Evolutionary conservation across 1,140 invertebrate species (phyloP), one percentile per base, ranked within the genome.

Genomic region (Heliothis virescens): DNA sequence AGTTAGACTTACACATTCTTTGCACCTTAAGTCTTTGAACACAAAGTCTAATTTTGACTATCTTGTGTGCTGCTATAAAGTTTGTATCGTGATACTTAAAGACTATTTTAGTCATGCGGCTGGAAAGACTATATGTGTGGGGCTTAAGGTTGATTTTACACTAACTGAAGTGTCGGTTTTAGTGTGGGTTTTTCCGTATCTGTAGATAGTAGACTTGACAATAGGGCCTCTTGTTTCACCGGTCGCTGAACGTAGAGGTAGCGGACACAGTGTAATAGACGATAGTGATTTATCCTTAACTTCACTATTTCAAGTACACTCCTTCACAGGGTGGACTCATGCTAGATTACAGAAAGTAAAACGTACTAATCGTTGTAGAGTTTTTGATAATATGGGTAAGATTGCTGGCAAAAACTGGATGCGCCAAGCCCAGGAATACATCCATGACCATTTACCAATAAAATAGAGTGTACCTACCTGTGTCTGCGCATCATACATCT

Each of bases 211-310:
- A 85, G 85, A 91, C 88, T 87, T 90, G 88, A 93, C 91, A 93
- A 93, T 92, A 86, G 92, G 82, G 83, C 83, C 89, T 92, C 91
- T 93, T 93, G 92, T 92, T 93, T 90, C 87, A 92, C 87, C 89
- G 88, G 86, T 89, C 82, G 88, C 82, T 89, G 91, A 92, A 86
- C 86, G 83, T 41, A 73, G 74, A 77, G 76, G 78, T 83, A 7
- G 52, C 60, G 59, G 77, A 29, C 47, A 73, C n/a, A 11, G 50
- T 65, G 52, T 65, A n/a, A 62, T 53, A 52, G 29, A 18, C 13
- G 41, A 47, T 12, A 75, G 71, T 48, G 71, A 76, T 76, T 65
- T 53, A n/a, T 34, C 11, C 7, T 26, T 15, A 18, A 1, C 26
- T 0, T 34, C 7, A 7, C 3, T 41, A 41, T 7, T 9, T 41